Evolutionary conservation across 1,140 invertebrate species (phyloP).

Genomic region (Brachionus plicatilis): DNA sequence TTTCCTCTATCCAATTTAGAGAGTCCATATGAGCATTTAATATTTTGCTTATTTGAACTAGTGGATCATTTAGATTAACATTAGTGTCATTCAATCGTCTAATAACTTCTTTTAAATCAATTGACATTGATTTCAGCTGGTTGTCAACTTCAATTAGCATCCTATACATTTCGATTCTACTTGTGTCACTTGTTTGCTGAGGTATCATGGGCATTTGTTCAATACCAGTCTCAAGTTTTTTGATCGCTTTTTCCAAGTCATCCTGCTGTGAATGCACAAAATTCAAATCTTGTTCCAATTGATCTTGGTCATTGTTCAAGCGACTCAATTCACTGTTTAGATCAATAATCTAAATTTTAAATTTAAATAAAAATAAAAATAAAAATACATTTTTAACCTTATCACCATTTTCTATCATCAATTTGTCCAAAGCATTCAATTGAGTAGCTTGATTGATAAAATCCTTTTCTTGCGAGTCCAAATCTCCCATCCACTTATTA

Average conservation of each 20-base stretch:
- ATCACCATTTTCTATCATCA: slow-evolving; percentile 81
- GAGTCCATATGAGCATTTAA: slow-evolving; percentile 42
- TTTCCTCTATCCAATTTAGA: slow-evolving; percentile 47
- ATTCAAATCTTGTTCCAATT: slow-evolving; percentile 85
- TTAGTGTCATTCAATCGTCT: slow-evolving; percentile 39
- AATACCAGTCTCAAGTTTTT: slow-evolving; percentile 70
- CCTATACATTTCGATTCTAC: slow-evolving; percentile 38
- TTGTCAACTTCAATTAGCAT: slow-evolving; percentile 40
- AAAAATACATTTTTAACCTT: slow-evolving; percentile 59
- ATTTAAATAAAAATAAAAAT: not conserved
- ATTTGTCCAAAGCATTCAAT: slow-evolving; percentile 85
- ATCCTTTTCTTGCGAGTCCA: slow-evolving; percentile 84
- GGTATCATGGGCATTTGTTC: slow-evolving; percentile 59
- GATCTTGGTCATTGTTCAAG: slow-evolving; percentile 79
- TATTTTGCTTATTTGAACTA: slow-evolving; percentile 40
- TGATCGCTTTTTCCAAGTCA: slow-evolving; percentile 78
- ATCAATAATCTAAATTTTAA: slow-evolving; percentile 65
- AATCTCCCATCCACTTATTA: slow-evolving; percentile 88
- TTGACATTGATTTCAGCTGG: slow-evolving; percentile 33
- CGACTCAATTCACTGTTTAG: slow-evolving; percentile 76
- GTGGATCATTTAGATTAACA: slow-evolving; percentile 33
- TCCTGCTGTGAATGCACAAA: slow-evolving; percentile 85
- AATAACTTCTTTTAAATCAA: slow-evolving; percentile 14
- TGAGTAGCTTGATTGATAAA: slow-evolving; percentile 89
- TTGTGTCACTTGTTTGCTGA: slow-evolving; percentile 40